These are phyloP conservation scores for Polydrusus tereticollis DNA, from an alignment of 2,888 invertebrate genomes.

Conservation along the genomic window DNA sequence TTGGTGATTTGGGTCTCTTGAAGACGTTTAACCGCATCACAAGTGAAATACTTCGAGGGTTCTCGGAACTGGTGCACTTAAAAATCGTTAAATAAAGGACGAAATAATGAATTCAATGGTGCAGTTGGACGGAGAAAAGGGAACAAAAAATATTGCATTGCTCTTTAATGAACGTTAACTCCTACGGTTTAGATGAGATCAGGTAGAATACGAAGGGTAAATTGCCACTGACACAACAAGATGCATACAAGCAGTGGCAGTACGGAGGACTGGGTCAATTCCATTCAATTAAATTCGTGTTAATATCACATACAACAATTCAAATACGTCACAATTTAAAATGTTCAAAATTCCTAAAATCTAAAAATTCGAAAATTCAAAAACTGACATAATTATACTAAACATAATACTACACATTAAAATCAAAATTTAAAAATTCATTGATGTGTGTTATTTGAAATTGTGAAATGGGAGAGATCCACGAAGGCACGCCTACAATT, in stretches of 20 bases:
- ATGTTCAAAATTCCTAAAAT: no score
- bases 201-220: constrained; percentile 53
- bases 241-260: constrained; percentile 42
- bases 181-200: constrained; percentile 55
- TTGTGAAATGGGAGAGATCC: no score
- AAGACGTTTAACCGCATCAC: constrained; percentile 37
- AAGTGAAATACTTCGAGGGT: constrained; percentile 43
- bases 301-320: no score
- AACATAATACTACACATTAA: no score
- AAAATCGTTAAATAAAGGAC: constrained; percentile 50
- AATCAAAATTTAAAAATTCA: no score
- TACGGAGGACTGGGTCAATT: not conserved
- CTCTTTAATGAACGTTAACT: constrained; percentile 59
- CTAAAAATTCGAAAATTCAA: no score
- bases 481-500: no score
- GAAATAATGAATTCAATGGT: constrained; percentile 48
- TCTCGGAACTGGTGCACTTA: constrained; percentile 48
- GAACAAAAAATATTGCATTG: constrained; percentile 59
- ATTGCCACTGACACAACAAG: constrained; percentile 47
- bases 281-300: no score
- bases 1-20: constrained; percentile 46
- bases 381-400: no score
- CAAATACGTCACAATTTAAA: no score
- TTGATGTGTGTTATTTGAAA: no score
- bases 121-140: constrained; percentile 46